Evolutionary conservation across 2,888 invertebrate species (phyloP), one percentile per base, ranked within the genome.

Genomic region (Orthosia cruda): DNA sequence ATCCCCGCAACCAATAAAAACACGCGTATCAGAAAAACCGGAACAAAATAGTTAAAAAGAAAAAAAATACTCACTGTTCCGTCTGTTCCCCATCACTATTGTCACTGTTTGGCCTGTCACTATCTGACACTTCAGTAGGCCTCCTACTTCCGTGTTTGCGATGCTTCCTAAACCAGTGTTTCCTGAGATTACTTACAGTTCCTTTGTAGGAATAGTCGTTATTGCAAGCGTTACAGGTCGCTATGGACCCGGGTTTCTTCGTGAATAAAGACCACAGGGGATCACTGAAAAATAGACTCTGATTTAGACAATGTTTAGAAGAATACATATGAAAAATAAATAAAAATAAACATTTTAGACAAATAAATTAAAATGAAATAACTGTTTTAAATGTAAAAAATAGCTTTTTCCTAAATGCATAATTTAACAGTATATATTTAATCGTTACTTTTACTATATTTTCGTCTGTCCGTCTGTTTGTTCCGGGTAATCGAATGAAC

Each of bases 181-280:
- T 85, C 3, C 40, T 54, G 1, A 90, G 49, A 32, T 87, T 88
- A 11, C 67, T 69, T 0, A 69, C 13, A 0, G 74, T 45, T 0
- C 77, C 9, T 7, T 58, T 67, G 15, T 70, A 90, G 0, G 86
- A 88, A 5, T 80, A 83, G 0, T 80, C 58, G 0, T 81, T 73
- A 0, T 50, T 23, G 49, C 90, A 90, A 0, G 49, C 0, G 0
- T 81, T 86, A 23, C 89, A 89, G 0, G 72, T 77, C 0, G 89
- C 90, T 0, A 59, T 9, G 0, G 12, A 57, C 0, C 40, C 15
- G 0, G 20, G 62, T 9, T 81, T 77, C n/a, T 77, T 80, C 0
- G 58, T 72, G 9, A 87, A 91, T 4, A 74, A 20, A 0, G 58
- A 16, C 86, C 90, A 90, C 0, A 81, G 0, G 9, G 40, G 13